A percentile compares a stretch with the other conserved stretches of the same genome.
Evolutionary conservation across 2,888 invertebrate species (phyloP).

Genomic region (Criorhina ranunculi): DNA sequence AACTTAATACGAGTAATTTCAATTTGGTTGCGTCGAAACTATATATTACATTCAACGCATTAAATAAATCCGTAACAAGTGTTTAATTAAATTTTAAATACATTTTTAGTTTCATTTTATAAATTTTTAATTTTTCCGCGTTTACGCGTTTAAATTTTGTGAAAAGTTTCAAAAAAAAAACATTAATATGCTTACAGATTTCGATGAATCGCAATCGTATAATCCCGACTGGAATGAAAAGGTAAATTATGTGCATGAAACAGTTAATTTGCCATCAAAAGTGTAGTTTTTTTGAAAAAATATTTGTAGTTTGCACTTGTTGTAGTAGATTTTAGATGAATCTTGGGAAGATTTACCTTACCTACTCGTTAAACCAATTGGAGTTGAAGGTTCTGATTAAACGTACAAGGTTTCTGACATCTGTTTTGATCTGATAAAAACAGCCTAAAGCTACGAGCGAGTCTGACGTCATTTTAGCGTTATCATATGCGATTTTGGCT

Average conservation of each 20-base stretch:
- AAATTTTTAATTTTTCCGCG: conserved; percentile 4
- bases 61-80: background rate
- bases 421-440: no score
- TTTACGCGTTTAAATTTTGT: background rate
- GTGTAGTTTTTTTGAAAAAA: no score
- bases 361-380: no score
- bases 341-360: no score
- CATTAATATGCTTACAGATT: conserved; percentile 83
- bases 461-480: no score
- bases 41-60: background rate
- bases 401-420: no score
- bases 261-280: no score
- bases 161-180: conserved; percentile 55
- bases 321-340: no score
- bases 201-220: conserved; percentile 84
- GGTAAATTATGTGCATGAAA: conserved; percentile 80
- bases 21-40: background rate
- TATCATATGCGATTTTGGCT: no score
- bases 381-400: no score
- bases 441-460: no score
- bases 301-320: no score
- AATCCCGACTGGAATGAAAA: conserved; percentile 84
- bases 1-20: background rate
- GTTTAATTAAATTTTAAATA: background rate
- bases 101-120: conserved; percentile 29